A percentile compares a stretch with the other conserved stretches of the same genome.
Evolutionary conservation across 2,113 vertebrate genomes (phyloP).

Genomic region (Chionodraco myersi): DNA sequence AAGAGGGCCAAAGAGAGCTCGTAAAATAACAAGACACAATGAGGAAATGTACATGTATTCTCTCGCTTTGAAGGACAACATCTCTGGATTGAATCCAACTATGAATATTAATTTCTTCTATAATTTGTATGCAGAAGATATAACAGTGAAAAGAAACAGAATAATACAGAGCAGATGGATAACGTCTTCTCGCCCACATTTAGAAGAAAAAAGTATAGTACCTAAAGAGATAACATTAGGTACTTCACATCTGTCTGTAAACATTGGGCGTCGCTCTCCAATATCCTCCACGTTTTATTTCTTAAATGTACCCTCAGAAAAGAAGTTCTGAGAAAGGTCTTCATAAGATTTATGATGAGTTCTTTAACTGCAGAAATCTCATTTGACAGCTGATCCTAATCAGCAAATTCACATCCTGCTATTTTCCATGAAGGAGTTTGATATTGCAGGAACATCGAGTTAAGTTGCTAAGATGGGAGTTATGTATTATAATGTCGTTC

Average conservation of each 20-base stretch:
- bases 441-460: no score
- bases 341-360: no score
- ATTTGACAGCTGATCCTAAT: no score
- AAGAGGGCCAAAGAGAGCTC: neutral
- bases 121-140: slow-evolving; percentile 4
- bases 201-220: neutral
- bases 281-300: no score
- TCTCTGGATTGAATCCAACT: slow-evolving; percentile 6
- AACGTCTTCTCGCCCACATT: neutral
- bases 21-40: neutral
- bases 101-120: slow-evolving; percentile 44
- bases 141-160: neutral
- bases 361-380: no score
- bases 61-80: neutral
- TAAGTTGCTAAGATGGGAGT: no score
- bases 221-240: neutral
- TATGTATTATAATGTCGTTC: no score
- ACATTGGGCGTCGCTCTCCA: no score
- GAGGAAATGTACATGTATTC: neutral
- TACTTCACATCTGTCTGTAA: neutral
- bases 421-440: no score
- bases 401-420: no score
- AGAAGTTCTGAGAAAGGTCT: no score
- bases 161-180: slow-evolving; percentile 4
- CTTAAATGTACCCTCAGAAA: no score